Evolutionary conservation across 2,888 invertebrate species (phyloP), one percentile per base, ranked within the genome.

Genomic region (Ecdyonurus torrentis): DNA sequence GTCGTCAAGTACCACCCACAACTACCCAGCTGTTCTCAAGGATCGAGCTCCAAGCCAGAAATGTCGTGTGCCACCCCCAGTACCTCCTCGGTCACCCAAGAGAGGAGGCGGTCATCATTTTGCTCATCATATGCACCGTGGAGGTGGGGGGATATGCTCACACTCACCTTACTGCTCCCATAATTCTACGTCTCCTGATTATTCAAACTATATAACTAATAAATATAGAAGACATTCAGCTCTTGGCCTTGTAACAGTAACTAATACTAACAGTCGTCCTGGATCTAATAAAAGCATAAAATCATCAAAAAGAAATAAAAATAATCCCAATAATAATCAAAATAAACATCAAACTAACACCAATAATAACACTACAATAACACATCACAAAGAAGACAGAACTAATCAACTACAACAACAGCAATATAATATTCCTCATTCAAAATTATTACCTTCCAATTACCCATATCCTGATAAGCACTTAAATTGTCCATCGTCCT

Each of bases 11-110:
- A 74, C 81, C 66, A 82, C 81, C 63, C 61, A 61, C 52, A 65
- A 64, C 63, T 87, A 87, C 74, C 89, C 89, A 61, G 87, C 87
- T 61, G 84, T 89, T 61, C 77, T 88, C 71, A 87, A 87, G 75
- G 85, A 86, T 70, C 74, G 80, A 61, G 72, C 69, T 25, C 66
- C 66, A 55, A 66, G 65, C 60, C 58, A 85, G 69, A 86, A 87
- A 75, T 64, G 68, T 60, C 67, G 69, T 65, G 84, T 91, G 53
- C 91, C 91, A 55, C 92, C 92, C 63, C 92, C 92, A 23, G 91
- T 92, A 61, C 91, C 91, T 63, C 91, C 91, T 2, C 79, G 91
- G 64, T 87, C 87, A 24, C 87, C 86, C 58, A 85, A 85, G 74
- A 59, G 59, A 53, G 19, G 55, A n/a, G 55, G 55, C 10, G 55